Conservation (phyloP, 2,113 vertebrate genomes). For the Eonycteris spelaea region DNA sequence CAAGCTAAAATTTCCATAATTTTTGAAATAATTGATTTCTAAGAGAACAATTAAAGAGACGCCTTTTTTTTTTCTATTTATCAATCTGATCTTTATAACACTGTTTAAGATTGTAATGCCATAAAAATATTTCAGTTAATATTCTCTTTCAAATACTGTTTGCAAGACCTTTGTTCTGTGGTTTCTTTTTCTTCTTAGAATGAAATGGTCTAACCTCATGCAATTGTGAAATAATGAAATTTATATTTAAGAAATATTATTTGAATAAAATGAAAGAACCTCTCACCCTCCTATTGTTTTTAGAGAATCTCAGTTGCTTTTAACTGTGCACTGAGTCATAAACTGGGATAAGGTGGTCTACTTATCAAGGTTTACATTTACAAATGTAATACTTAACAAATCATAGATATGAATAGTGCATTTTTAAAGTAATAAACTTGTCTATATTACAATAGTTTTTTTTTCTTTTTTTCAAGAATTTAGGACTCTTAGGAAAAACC, state of each 20-base stretch:
- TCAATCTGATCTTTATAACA: conserved; percentile 58
- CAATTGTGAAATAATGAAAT: conserved; percentile 49
- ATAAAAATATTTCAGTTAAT: conserved; percentile 52
- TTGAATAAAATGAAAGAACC: background rate
- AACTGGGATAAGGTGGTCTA: conserved; percentile 80
- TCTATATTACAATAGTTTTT: conserved; percentile 68
- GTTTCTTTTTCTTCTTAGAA: conserved; percentile 45
- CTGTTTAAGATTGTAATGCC: conserved; percentile 56
- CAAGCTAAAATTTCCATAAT: conserved; percentile 57
- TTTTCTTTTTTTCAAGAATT: conserved; percentile 41
- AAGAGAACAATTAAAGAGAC: conserved; percentile 58
- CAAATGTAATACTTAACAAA: conserved; percentile 85
- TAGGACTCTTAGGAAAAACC: background rate
- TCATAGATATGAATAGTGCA: conserved; percentile 86
- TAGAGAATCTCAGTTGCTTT: background rate
- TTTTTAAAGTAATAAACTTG: conserved; percentile 90
- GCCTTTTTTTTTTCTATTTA: conserved; percentile 76
- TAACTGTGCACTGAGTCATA: conserved; percentile 42
- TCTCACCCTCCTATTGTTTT: background rate
- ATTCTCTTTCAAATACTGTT: conserved; percentile 58
- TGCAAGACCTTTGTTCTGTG: conserved; percentile 19
- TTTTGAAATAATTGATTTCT: conserved; percentile 74
- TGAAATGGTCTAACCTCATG: background rate
- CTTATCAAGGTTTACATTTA: conserved; percentile 87
- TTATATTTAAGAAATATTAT: conserved; percentile 1